Evolutionary conservation across 2,797 vertebrate species (phyloP), one percentile per base, ranked within the genome.

Genomic region (Pseudocheirus occidentalis): DNA sequence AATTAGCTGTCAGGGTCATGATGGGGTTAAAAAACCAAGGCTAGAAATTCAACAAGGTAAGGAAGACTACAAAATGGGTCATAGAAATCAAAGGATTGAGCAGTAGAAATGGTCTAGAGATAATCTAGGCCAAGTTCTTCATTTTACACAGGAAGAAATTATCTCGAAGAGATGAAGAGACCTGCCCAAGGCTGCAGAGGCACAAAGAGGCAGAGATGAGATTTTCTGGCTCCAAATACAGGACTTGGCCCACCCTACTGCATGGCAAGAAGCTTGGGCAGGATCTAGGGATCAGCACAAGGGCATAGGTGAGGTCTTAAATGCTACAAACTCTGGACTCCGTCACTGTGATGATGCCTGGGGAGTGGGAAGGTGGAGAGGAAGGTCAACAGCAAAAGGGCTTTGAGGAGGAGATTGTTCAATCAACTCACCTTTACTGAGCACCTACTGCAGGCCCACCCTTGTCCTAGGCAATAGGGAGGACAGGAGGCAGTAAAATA

Each of bases 351-450:
- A 73, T 40, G 73, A 46, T 11, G 21, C 24, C 40, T 27, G 3
- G 24, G 21, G 18, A n/a, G 9, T 46, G 40, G 40, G 40, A 50
- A 10, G 16, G 21, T 46, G 9, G 4, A 27, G 54, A 59, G 91
- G 93, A 56, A 91, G 96, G 14, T n/a, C 52, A 93, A 66, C 29
- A 50, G 34, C 57, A 58, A 87, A 21, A 87, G 73, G 10, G 73
- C 14, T 2, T 34, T 73, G 34, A 40, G 66, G 34, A 28, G 6
- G 0, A 0, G 2, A 1, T 7, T 91, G 50, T 73, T 52, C 31
- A 89, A 4, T 87, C 53, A 93, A 31, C 53, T 53, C 93, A n/a
- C n/a, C 57, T 89, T n/a, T 53, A 34, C 34, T 73, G 58, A 66
- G 10, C 28, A 10, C 28, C 50, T 54, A 66, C 90, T 91, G 31